Evolutionary conservation across 2,888 invertebrate species (phyloP), one percentile per base, ranked within the genome.

Genomic region (Diarsia brunnea): DNA sequence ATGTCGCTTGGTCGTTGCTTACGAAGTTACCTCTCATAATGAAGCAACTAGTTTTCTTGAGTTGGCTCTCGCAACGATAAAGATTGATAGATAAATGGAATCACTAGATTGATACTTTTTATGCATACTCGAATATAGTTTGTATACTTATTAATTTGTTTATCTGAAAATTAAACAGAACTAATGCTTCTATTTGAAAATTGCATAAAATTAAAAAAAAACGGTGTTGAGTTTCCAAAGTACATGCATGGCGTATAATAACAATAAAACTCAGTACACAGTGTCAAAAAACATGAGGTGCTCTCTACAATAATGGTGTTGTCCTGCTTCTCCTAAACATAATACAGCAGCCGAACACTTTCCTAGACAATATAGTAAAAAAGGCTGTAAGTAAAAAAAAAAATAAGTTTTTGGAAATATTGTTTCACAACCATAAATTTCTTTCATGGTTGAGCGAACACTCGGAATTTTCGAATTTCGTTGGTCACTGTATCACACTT

Each of bases 71-170:
- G 72, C 67, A 47, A 61, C n/a, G 38, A 67, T 80, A 66, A 79
- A 81, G 38, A 84, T 84, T 84, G 61, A 73, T 73, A 73, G 24
- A 69, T 84, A 65, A 67, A 84, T 68, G n/a, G 12, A 83, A 78
- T 71, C 47, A 70, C 19, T 47, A 12, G 19, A 61, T 81, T 68
- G 31, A 72, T 65, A 49, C 10, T 53, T 79, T 67, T 67, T 58
- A 10, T 51, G 38, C 2, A 19, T 4, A 31, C 31, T 27, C 19
- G 24, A 14, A 58, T 19, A 3, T 51, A 21, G 38, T 51, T 60
- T 21, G 60, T 38, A 55, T 21, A 16, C 19, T 31, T 16, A 24
- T 24, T 49, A 1, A 64, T 51, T 64, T 0, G n/a, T 49, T 63
- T 55, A 27, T 14, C 3, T 61, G 21, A 47, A 47, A 19, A 79